Evolutionary conservation across 2,888 invertebrate genomes (phyloP).

Genomic region (Ceratothoa steindachneri): DNA sequence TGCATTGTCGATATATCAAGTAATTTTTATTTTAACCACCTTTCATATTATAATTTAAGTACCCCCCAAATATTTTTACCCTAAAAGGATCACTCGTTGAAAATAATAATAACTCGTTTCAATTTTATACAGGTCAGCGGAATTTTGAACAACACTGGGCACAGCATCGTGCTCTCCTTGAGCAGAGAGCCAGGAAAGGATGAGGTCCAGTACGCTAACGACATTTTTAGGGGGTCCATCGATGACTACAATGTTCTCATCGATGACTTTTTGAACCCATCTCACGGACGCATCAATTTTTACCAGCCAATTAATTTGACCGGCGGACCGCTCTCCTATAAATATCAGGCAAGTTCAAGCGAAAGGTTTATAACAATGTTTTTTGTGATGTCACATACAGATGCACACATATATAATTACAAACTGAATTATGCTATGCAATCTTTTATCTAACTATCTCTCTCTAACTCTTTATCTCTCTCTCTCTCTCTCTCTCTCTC

Average conservation of each 20-base stretch:
- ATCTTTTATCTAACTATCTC: too few relatives aligned
- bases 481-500: too few relatives aligned
- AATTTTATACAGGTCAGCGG: constrained; percentile 21
- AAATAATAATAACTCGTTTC: too few relatives aligned
- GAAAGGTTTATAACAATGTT: too few relatives aligned
- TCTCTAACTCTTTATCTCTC: too few relatives aligned
- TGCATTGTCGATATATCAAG: too few relatives aligned
- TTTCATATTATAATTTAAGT: too few relatives aligned
- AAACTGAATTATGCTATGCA: too few relatives aligned
- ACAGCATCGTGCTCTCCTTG: constrained; percentile 74
- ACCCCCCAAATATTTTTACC: too few relatives aligned
- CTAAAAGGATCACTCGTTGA: too few relatives aligned
- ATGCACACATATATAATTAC: not conserved
- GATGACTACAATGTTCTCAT: not conserved
- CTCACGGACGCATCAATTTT: constrained; percentile 63
- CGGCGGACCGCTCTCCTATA: constrained; percentile 89
- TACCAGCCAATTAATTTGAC: constrained; percentile 84
- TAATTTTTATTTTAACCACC: too few relatives aligned
- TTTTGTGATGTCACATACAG: not conserved
- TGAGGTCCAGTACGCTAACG: not conserved
- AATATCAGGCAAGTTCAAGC: constrained; percentile 36
- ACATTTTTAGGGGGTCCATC: not conserved
- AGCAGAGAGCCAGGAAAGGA: not conserved
- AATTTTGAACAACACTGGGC: constrained; percentile 78
- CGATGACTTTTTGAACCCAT: not conserved